Conservation (phyloP, 2,797 vertebrate species). For the Enteromius trimaculatus region DNA sequence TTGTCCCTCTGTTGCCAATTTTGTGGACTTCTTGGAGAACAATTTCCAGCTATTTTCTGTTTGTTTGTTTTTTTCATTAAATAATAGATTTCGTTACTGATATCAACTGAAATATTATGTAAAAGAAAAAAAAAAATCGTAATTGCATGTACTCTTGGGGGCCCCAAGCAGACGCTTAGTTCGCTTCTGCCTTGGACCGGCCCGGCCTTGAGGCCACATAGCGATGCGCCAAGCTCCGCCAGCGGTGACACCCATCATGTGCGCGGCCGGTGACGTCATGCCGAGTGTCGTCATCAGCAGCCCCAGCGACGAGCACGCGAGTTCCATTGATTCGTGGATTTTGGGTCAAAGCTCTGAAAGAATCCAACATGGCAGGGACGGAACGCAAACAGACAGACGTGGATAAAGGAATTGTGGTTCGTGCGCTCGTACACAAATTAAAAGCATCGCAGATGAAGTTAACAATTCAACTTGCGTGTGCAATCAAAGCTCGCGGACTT, state of each 20-base stretch:
- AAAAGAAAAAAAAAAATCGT: too few relatives aligned
- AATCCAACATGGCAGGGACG: conserved; percentile 54
- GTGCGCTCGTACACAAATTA: neutral
- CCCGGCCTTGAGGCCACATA: neutral
- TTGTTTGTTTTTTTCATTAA: too few relatives aligned
- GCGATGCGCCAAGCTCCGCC: neutral
- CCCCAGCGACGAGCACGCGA: neutral
- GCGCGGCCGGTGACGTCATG: neutral
- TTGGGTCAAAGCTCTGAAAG: neutral
- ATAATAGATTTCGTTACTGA: too few relatives aligned
- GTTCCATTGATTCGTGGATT: neutral
- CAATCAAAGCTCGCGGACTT: neutral
- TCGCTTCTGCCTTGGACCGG: too few relatives aligned
- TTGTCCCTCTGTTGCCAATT: too few relatives aligned
- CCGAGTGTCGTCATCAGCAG: conserved; percentile 7
- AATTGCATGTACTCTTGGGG: too few relatives aligned
- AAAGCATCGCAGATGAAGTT: neutral
- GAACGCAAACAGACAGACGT: conserved; percentile 4
- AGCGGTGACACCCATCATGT: neutral
- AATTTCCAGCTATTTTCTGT: too few relatives aligned
- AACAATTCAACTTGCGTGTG: neutral
- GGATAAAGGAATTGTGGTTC: conserved; percentile 52
- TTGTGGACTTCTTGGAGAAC: too few relatives aligned
- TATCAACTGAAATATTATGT: too few relatives aligned
- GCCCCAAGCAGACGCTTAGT: too few relatives aligned